Base-by-base conservation (phyloP, 2,113 vertebrate species). In the Myrmecobius fasciatus region DNA sequence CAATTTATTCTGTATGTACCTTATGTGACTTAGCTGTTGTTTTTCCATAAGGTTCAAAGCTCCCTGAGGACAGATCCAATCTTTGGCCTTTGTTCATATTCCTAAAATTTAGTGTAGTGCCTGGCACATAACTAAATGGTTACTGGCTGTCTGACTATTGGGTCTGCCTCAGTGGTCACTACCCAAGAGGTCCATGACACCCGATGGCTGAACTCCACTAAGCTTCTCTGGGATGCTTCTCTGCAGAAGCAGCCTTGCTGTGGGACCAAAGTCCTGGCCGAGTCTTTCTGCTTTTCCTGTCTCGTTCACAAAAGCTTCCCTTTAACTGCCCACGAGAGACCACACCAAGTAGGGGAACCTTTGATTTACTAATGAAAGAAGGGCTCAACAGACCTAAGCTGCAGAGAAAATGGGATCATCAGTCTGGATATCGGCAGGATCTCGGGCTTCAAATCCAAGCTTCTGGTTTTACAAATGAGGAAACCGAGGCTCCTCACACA, bases 351-450 rank as follows among this genome's bases (percentile, higher is more conserved):
- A 83, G n/a, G n/a, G 43, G 67, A 83, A 43, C 67, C n/a, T 75
- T 67, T 67, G 22, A 53, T 53, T 53, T 53, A 53, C 22, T 25
- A 53, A 17, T 53, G 53, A 53, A 24, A 53, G 56, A 67, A 56
- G 54, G 54, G 8, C 54, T n/a, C 31, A 17, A 31, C 54, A 28
- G 26, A 60, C 28, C 67, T 43, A 83, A 83, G 67, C 67, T 83
- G 20, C n/a, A 43, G 7, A 83, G 67, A 83, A 43, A 83, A 83
- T 83, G 67, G n/a, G 6, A 43, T 43, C 67, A 24, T n/a, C 36
- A 24, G 8, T 43, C n/a, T 17, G 2, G n/a, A 22, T 0, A 0
- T 24, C 1, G n/a, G 20, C n/a, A 83, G n/a, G 7, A 43, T 43
- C 67, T 83, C n/a, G 43, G 67, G 24, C 67, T n/a, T 22, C n/a